These are phyloP conservation scores for Reticulitermes lucifugus DNA, from an alignment of 2,888 invertebrate genomes.

Conservation along the genomic window DNA sequence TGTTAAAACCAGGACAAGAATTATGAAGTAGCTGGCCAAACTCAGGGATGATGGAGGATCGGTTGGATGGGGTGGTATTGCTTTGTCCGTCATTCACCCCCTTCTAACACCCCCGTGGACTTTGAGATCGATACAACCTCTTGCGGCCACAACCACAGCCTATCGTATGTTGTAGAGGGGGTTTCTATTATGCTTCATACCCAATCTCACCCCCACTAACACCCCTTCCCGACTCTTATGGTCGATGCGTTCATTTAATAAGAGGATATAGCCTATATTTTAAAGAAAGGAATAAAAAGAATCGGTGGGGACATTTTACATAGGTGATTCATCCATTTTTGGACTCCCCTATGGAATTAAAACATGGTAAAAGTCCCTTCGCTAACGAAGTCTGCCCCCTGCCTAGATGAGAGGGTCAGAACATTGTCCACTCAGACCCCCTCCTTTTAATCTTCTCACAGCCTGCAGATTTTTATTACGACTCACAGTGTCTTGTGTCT, in stretches of 20 bases:
- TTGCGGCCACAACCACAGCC: constrained; percentile 36
- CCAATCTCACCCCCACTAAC: constrained; percentile 3
- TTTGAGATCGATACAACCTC: constrained; percentile 37
- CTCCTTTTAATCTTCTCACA: neutral
- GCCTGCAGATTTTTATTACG: constrained; percentile 28
- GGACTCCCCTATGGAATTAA: constrained; percentile 36
- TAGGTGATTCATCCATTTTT: constrained; percentile 40
- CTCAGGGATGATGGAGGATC: neutral
- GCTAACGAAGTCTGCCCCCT: constrained; percentile 35
- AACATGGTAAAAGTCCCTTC: constrained; percentile 16
- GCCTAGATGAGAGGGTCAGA: constrained; percentile 30
- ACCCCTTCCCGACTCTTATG: constrained; percentile 13
- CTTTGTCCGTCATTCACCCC: constrained; percentile 40
- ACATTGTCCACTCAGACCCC: constrained; percentile 10
- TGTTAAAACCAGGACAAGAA: constrained; percentile 27
- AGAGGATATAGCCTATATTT: constrained; percentile 40
- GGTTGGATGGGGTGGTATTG: constrained; percentile 11
- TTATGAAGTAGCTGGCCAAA: constrained; percentile 22
- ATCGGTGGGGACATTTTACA: constrained; percentile 31
- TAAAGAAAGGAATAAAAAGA: constrained; percentile 22
- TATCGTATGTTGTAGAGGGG: neutral
- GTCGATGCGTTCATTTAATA: constrained; percentile 33
- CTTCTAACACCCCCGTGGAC: constrained; percentile 23
- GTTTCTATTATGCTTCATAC: constrained; percentile 19
- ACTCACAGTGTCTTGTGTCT: constrained; percentile 18